A percentile compares a stretch with the other conserved stretches of the same genome.
phyloP scores from a whole-genome alignment of 2,797 vertebrate species.

The Nothura maculosa region DNA sequence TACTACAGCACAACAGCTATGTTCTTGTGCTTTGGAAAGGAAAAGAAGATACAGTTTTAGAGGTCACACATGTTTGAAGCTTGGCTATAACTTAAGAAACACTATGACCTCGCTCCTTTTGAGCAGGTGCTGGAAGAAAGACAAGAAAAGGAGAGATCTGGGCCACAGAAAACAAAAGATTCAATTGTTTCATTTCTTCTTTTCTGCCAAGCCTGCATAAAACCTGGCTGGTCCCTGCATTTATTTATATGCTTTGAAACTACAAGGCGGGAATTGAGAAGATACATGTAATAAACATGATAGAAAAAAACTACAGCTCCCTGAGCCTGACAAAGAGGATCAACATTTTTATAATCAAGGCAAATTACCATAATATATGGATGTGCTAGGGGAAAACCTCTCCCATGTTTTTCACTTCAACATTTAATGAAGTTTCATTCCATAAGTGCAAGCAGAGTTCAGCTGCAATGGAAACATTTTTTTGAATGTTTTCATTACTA shows the following conservation, averaged over 20 bases:
- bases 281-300: neutral
- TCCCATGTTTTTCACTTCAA: constrained; percentile 34
- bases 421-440: constrained; percentile 12
- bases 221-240: neutral
- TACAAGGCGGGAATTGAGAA: constrained; percentile 33
- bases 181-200: neutral
- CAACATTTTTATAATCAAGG: neutral
- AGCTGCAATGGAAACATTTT: constrained; percentile 8
- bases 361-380: constrained; percentile 19
- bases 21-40: neutral
- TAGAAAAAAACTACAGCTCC: neutral
- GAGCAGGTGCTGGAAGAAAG: neutral
- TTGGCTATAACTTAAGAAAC: neutral
- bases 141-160: neutral
- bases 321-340: constrained; percentile 21
- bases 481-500: constrained; percentile 26
- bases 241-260: constrained; percentile 48
- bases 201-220: constrained; percentile 45
- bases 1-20: neutral
- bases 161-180: constrained; percentile 34
- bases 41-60: neutral
- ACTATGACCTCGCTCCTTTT: neutral
- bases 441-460: neutral
- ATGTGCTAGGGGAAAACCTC: neutral
- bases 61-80: neutral